Evolutionary conservation across 2,797 vertebrate genomes (phyloP), one percentile per base, ranked within the genome.

Genomic region (Enoplosus armatus): DNA sequence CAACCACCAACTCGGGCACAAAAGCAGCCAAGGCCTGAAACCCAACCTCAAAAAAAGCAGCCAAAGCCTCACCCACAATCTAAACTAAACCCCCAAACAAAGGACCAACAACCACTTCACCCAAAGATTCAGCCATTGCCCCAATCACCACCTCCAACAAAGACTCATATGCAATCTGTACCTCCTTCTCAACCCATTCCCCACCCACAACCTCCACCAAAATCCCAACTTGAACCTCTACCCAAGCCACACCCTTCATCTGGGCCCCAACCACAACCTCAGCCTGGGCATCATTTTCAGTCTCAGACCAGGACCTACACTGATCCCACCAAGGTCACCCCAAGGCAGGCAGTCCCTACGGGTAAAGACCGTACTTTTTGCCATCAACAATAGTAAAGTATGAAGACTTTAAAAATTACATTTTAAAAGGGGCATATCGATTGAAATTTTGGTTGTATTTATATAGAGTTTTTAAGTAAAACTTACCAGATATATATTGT

Each of bases 341-440:
- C 85, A 87, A 87, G 72, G 76, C 89, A 84, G 80, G 29, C 78
- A 75, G 69, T 68, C 47, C 66, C 92, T 61, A 91, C 89, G 73
- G 94, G 94, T 95, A 95, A 95, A 93, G 80, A 86, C 85, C 80
- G 81, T 74, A 72, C 62, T 71, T 87, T 88, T 86, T 83, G 66
- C 79, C 62, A 87, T 78, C 26, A 80, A 62, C 45, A 83, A 84
- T 80, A 67, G 69, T 77, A 29, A 64, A 80, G 43, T 65, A 67
- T 82, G 33, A 65, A 76, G 51, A 83, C 11, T 2, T 33, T 5
- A 31, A 60, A 85, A 72, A 68, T 54, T 51, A 51, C 2, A 64
- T 86, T 89, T 88, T 87, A 77, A 90, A 85, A 62, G 84, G 80
- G 86, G 85, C 77, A 88, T 90, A 80, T 71, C 33, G 1, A 56